These are phyloP conservation scores for Saguinus midas DNA, from an alignment of 2,113 vertebrate species.

Conservation along the genomic window DNA sequence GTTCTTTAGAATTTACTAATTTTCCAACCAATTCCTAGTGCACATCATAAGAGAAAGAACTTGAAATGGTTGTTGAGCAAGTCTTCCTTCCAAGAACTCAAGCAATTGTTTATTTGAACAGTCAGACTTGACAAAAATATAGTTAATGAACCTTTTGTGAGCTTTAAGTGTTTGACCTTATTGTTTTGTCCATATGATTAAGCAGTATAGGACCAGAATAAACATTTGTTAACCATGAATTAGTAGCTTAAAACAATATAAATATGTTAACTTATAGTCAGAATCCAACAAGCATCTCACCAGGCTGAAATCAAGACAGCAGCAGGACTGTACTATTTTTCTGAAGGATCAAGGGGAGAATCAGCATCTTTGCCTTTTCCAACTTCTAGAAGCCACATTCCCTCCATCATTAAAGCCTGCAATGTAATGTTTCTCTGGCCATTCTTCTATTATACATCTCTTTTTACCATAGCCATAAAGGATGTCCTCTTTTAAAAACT, in stretches of 20 bases:
- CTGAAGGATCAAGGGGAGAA: background rate
- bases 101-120: background rate
- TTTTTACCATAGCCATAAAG: background rate
- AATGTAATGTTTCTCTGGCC: background rate
- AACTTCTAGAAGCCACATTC: background rate
- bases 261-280: background rate
- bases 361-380: background rate
- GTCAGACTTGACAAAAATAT: slow-evolving; percentile 26
- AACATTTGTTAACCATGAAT: slow-evolving; percentile 50
- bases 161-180: background rate
- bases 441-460: background rate
- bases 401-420: background rate
- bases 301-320: background rate
- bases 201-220: background rate
- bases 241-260: slow-evolving; percentile 4
- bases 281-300: background rate
- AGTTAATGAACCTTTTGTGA: slow-evolving; percentile 31
- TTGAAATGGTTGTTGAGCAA: background rate
- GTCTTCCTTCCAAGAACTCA: background rate
- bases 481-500: background rate
- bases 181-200: slow-evolving; percentile 13
- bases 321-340: background rate
- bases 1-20: background rate
- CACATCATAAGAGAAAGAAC: background rate
- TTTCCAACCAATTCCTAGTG: background rate